Percentiles rank a stretch among this genome's conserved stretches.
Conservation (phyloP, 2,888 invertebrate genomes). For the Anarsia innoxiella region DNA sequence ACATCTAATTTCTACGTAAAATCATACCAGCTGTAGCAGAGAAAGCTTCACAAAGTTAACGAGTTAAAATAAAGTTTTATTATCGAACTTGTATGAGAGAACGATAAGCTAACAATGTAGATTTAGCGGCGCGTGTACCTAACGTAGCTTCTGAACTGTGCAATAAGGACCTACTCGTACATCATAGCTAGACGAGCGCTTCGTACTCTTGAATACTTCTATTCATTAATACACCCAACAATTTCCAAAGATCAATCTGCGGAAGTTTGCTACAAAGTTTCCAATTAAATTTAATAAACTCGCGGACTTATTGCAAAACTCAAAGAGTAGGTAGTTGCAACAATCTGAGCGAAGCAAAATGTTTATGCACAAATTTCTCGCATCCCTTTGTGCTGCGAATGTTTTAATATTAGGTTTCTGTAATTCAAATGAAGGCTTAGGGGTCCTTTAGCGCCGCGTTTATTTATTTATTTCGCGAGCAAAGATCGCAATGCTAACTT, state of each 20-base stretch:
- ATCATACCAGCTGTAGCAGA: no score
- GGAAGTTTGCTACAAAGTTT: no score
- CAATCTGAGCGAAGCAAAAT: no score
- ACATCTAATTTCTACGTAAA: no score
- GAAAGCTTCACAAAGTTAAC: constrained; percentile 25
- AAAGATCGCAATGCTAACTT: constrained; percentile 50
- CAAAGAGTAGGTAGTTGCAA: no score
- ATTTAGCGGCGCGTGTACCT: no score
- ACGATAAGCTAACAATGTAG: constrained; percentile 45
- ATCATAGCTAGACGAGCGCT: no score
- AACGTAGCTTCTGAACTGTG: no score
- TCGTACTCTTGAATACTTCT: constrained; percentile 4
- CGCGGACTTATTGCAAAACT: no score
- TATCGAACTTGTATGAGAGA: constrained; percentile 40
- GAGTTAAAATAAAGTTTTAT: constrained; percentile 48
- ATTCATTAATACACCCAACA: constrained; percentile 3
- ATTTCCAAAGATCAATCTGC: constrained; percentile 6
- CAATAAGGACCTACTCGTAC: no score
- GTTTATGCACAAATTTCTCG: constrained; percentile 20
- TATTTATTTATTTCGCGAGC: constrained; percentile 53
- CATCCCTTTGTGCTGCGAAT: constrained; percentile 33
- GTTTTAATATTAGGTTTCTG: constrained; percentile 53
- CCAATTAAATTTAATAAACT: no score
- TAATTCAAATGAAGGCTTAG: constrained; percentile 49
- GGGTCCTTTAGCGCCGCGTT: constrained; percentile 29